Evolutionary conservation across 2,888 invertebrate genomes (phyloP).

Genomic region (Itoplectis maculator): DNA sequence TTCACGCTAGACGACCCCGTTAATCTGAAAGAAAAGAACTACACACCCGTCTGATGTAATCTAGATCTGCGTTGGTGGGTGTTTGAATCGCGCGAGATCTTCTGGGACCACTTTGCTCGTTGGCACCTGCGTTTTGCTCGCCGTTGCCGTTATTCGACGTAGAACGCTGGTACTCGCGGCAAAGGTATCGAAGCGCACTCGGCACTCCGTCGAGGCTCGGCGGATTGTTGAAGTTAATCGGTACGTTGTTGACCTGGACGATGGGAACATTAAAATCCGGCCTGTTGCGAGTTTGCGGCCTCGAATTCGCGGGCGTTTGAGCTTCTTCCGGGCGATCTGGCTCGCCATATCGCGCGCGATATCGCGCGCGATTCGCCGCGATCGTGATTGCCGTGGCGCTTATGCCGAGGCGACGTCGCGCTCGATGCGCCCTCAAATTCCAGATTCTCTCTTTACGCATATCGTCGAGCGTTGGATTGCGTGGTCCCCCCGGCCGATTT

Average conservation of each 20-base stretch:
- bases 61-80: not conserved
- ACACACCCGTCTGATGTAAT: slow-evolving; percentile 10
- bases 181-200: slow-evolving; percentile 11
- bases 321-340: not conserved
- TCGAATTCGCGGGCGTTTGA: not conserved
- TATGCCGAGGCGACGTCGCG: not conserved
- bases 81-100: not conserved
- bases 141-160: slow-evolving; percentile 55
- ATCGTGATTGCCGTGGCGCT: not conserved
- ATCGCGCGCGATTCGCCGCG: not conserved
- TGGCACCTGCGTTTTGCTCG: slow-evolving; percentile 55
- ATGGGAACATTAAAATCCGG: slow-evolving; percentile 84
- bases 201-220: slow-evolving; percentile 37
- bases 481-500: no score
- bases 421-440: no score
- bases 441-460: no score
- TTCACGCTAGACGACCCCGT: not conserved
- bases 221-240: slow-evolving; percentile 80
- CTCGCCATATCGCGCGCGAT: no score
- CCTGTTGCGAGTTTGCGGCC: slow-evolving; percentile 37
- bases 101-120: slow-evolving; percentile 45
- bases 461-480: no score
- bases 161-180: slow-evolving; percentile 59
- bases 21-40: not conserved
- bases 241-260: slow-evolving; percentile 88